These are phyloP conservation scores for Nematostella vectensis DNA, from an alignment of 92 coral and sea anemone genomes.

Conservation along the genomic window DNA sequence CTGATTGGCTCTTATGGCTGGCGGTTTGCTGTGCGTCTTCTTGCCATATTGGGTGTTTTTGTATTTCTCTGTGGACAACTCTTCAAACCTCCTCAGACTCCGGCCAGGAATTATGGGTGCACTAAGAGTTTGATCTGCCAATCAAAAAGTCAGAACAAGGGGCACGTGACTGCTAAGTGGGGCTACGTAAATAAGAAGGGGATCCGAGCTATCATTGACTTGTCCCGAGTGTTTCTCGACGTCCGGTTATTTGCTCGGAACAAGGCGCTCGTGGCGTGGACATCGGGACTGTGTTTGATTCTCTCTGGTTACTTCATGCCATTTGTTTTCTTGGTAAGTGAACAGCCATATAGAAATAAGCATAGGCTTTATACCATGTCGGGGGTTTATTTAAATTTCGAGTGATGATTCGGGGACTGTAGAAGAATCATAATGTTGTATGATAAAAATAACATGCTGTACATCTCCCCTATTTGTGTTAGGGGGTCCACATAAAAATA, in stretches of 20 bases:
- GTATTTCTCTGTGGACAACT: slow-evolving; percentile 16
- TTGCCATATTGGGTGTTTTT: slow-evolving; percentile 12
- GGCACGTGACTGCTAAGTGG: not conserved
- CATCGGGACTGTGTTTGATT: slow-evolving; percentile 42
- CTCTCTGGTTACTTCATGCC: slow-evolving; percentile 55
- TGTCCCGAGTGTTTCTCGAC: slow-evolving; percentile 13
- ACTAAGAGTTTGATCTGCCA: not conserved
- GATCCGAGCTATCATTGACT: not conserved
- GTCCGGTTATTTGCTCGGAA: slow-evolving; percentile 34
- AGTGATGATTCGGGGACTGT: too few species aligned
- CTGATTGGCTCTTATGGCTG: slow-evolving; percentile 19
- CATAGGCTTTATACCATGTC: too few species aligned
- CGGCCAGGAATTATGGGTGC: not conserved
- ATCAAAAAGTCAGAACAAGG: not conserved
- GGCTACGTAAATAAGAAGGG: not conserved
- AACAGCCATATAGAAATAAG: not conserved
- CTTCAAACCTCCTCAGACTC: not conserved
- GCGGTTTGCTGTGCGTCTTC: slow-evolving; percentile 30
- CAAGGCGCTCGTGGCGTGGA: slow-evolving; percentile 52
- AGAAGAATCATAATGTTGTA: too few species aligned
- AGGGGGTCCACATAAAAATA: too few species aligned
- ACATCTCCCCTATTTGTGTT: too few species aligned
- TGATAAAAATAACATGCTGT: too few species aligned
- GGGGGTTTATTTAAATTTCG: too few species aligned
- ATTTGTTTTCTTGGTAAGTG: slow-evolving; percentile 60